Evolutionary conservation across 1,140 invertebrate species (phyloP).

Genomic region (Neodiprion pinetum): DNA sequence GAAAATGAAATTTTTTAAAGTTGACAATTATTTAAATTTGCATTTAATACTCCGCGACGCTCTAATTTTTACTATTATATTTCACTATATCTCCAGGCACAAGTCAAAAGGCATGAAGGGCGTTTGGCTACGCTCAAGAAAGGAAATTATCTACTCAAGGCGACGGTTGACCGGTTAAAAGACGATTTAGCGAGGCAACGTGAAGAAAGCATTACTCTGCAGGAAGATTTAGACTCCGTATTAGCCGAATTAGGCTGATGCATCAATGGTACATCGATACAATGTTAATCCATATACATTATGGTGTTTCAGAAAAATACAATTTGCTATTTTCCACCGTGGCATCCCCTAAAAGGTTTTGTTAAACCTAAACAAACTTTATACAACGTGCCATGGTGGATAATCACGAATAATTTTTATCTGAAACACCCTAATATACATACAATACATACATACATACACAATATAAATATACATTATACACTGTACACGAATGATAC

Average conservation of each 20-base stretch:
- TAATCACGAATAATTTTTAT: too few species aligned
- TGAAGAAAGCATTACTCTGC: constrained; percentile 75
- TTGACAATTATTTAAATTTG: too few species aligned
- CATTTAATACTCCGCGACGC: too few species aligned
- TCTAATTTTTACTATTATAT: background rate
- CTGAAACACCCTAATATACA: too few species aligned
- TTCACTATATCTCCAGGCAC: constrained; percentile 59
- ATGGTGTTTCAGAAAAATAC: too few species aligned
- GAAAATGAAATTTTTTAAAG: constrained; percentile 15
- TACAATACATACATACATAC: background rate
- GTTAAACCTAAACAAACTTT: too few species aligned
- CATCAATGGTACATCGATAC: background rate
- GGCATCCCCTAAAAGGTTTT: background rate
- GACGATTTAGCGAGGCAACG: constrained; percentile 84
- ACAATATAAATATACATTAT: background rate
- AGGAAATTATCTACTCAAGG: constrained; percentile 84
- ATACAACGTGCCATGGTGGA: too few species aligned
- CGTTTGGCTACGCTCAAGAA: constrained; percentile 81
- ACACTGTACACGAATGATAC: background rate
- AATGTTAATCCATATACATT: too few species aligned
- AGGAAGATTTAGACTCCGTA: constrained; percentile 84
- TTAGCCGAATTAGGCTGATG: constrained; percentile 73
- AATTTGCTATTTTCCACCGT: background rate
- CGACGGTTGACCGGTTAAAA: constrained; percentile 83
- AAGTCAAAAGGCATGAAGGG: constrained; percentile 77